Percentiles rank a stretch among this genome's conserved stretches.
Conservation (phyloP, 2,113 vertebrate species). For the Bubo blakistoni region DNA sequence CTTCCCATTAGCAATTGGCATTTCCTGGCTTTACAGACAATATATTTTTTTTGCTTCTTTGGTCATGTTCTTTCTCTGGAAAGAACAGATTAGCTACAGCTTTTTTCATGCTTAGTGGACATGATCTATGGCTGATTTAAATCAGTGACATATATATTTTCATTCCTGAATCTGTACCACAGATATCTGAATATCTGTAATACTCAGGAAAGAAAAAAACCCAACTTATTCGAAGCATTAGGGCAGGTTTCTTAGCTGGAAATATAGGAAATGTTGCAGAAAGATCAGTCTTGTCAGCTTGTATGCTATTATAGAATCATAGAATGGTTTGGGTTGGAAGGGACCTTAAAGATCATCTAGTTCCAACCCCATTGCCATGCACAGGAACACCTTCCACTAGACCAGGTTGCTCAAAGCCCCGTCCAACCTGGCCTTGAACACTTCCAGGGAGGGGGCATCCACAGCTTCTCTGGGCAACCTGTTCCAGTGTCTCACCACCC, state of each 20-base stretch:
- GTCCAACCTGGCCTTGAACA: background rate
- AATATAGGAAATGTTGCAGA: background rate
- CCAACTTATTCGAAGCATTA: background rate
- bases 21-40: background rate
- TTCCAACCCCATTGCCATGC: accelerated
- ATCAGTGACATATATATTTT: background rate
- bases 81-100: background rate
- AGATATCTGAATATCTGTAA: background rate
- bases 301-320: background rate
- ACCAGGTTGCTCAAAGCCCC: background rate
- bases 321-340: background rate
- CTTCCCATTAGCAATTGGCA: background rate
- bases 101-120: background rate
- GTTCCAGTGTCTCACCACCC: background rate
- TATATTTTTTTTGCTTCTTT: background rate
- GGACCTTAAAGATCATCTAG: background rate
- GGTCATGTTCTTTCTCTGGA: background rate
- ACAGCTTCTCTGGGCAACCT: background rate
- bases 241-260: background rate
- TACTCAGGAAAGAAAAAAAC: background rate
- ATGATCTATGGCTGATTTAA: background rate
- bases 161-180: background rate
- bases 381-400: background rate
- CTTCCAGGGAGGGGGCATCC: background rate
- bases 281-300: background rate